These are phyloP conservation scores for Chymomyza caudatula DNA, from an alignment of 2,888 invertebrate genomes.

Conservation along the genomic window DNA sequence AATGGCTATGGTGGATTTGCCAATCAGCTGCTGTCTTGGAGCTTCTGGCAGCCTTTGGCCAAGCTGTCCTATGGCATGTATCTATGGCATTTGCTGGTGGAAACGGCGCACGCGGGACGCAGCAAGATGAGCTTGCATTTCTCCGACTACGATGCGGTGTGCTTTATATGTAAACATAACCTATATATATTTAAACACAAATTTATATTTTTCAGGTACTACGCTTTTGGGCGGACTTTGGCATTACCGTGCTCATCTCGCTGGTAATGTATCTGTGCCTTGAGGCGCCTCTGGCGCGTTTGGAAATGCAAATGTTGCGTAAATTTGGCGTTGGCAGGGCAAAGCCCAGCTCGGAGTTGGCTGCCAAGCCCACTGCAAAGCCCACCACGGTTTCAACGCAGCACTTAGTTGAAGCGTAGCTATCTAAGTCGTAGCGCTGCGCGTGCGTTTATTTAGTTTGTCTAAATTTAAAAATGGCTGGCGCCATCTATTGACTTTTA, in stretches of 20 bases:
- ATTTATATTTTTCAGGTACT: slow-evolving; percentile 37
- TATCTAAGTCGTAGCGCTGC: background rate
- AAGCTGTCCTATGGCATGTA: slow-evolving; percentile 68
- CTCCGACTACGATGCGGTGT: slow-evolving; percentile 75
- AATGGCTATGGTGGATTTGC: slow-evolving; percentile 67
- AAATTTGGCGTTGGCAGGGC: background rate
- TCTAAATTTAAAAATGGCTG: background rate
- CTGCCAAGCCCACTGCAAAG: background rate
- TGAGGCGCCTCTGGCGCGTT: slow-evolving; percentile 45
- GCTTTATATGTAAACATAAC: slow-evolving; percentile 82
- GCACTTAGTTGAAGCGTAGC: background rate
- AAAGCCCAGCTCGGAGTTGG: background rate
- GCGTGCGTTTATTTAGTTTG: background rate
- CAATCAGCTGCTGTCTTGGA: slow-evolving; percentile 63
- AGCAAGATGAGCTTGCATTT: slow-evolving; percentile 54
- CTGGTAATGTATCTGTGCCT: slow-evolving; percentile 33
- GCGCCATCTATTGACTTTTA: background rate
- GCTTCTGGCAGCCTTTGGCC: slow-evolving; percentile 69
- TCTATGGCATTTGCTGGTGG: slow-evolving; percentile 62
- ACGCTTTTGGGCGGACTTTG: slow-evolving; percentile 69
- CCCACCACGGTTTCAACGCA: background rate
- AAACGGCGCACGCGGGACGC: slow-evolving; percentile 46
- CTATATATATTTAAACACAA: slow-evolving; percentile 80
- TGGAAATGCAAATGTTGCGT: slow-evolving; percentile 35
- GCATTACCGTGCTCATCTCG: slow-evolving; percentile 51